These are phyloP conservation scores for Meteorus colon DNA, from an alignment of 2,888 invertebrate genomes.

Conservation along the genomic window DNA sequence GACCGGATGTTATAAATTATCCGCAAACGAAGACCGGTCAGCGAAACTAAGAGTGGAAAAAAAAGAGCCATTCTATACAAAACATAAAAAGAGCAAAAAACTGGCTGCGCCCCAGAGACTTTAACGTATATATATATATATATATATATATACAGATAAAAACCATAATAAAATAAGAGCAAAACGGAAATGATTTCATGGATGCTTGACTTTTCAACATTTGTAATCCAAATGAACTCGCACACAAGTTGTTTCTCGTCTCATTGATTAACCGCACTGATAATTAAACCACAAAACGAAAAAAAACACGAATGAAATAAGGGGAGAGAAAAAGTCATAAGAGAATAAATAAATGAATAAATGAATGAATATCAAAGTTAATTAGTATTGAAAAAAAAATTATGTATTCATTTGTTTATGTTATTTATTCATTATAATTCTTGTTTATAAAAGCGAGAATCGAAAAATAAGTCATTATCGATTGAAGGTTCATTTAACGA, in stretches of 20 bases:
- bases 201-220: constrained; percentile 26
- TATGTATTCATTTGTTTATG: no score
- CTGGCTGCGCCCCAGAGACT: constrained; percentile 8
- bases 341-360: neutral
- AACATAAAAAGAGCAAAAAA: constrained; percentile 7
- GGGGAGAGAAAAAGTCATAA: no score
- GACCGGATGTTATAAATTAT: constrained; percentile 41
- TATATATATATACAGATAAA: neutral
- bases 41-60: constrained; percentile 24
- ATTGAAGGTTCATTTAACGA: neutral
- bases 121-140: neutral
- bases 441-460: neutral
- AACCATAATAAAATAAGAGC: constrained; percentile 17
- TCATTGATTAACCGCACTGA: constrained; percentile 5
- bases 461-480: neutral
- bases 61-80: constrained; percentile 22
- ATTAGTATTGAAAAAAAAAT: neutral
- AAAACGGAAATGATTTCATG: constrained; percentile 38
- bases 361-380: neutral
- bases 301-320: neutral
- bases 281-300: neutral
- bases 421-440: neutral
- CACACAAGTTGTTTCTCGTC: constrained; percentile 15
- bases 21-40: constrained; percentile 33
- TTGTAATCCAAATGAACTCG: constrained; percentile 30